phyloP scores from a whole-genome alignment of 2,113 vertebrate species.

The Prionailurus viverrinus region DNA sequence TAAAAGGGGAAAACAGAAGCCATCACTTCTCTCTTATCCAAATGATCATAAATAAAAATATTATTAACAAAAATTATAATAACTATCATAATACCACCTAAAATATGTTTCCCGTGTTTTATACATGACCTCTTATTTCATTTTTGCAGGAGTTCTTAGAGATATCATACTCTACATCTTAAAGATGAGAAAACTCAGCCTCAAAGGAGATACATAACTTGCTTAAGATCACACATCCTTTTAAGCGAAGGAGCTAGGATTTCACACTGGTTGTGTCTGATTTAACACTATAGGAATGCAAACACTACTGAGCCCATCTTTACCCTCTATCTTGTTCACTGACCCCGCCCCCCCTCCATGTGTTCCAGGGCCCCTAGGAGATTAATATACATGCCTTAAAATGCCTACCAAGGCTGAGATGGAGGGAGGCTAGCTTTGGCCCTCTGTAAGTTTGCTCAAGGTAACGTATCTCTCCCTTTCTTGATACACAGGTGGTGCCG shows the following conservation, averaged over 20 bases:
- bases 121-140: neutral
- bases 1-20: slow-evolving; percentile 4
- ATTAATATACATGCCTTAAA: neutral
- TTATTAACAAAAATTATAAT: neutral
- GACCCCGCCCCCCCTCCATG: neutral
- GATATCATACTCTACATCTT: neutral
- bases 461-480: neutral
- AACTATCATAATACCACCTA: neutral
- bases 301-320: neutral
- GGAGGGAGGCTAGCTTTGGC: neutral
- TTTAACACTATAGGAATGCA: neutral
- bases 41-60: neutral
- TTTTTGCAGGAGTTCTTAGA: slow-evolving; percentile 8
- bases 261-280: neutral
- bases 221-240: neutral
- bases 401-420: neutral
- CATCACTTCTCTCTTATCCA: neutral
- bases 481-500: neutral
- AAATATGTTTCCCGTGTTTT: neutral
- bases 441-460: neutral
- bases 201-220: slow-evolving; percentile 20
- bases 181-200: slow-evolving; percentile 29
- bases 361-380: neutral
- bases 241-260: neutral
- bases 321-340: neutral